Base-by-base conservation (phyloP, 2,888 invertebrate genomes). In the Halocaridina rubra region DNA sequence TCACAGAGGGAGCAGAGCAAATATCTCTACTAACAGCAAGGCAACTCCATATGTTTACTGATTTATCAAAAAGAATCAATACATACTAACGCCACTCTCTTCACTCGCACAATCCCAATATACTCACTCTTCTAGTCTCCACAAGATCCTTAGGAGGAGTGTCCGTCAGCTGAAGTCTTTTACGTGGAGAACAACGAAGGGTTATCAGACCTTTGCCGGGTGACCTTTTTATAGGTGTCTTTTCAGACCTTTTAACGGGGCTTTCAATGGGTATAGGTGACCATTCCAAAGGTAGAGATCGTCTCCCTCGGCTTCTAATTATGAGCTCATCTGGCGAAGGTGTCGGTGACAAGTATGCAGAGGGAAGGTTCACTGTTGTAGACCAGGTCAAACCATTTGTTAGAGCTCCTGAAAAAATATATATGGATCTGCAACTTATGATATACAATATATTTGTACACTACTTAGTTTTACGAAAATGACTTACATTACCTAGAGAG, bases 181-280 rank as follows among this genome's bases (percentile, higher is more conserved):
- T 85, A 19, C 85, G 81, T 3, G 85, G 85, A 1, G 85, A 85
- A n/a, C 81, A 78, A 2, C 85, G 77, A 13, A 85, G 64, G 10
- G 72, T 39, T 24, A 85, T 85, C 78, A 85, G 32, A 30, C 85
- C 85, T 61, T 85, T 85, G 16, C 72, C 64, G 2, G 81, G 81
- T 24, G 85, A 81, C 29, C 78, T 71, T 61, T 81, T 85, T 32
- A 85, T 81, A 29, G 81, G 85, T 29, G 85, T 81, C 19, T 64
- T 77, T 24, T 80, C 75, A 24, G 75, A 39, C 0, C 76, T 59
- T 33, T 85, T 85, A 29, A 75, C 71, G 22, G 85, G 85, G 16
- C 85, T 85, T 46, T 85, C 85, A 59, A 81, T 81, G 71, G 85
- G 85, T 46, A 85, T 85, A 0, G 85, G 85, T n/a, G 85, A 85